A percentile compares a stretch with the other conserved stretches of the same genome.
Conservation (phyloP, 2,888 invertebrate species). For the Blomia tropicalis region DNA sequence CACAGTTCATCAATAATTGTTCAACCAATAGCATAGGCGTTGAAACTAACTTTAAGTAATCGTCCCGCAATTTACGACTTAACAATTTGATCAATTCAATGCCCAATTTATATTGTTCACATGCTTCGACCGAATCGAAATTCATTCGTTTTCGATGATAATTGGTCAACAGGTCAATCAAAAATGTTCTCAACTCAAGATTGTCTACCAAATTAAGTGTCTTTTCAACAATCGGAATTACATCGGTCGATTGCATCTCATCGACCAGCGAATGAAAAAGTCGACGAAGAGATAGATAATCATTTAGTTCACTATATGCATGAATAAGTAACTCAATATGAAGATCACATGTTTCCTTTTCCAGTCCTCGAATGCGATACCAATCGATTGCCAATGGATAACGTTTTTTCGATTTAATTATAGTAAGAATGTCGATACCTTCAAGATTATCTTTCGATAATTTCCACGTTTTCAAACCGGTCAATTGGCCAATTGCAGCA, state of each 20-base stretch:
- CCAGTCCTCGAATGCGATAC: slow-evolving; percentile 17
- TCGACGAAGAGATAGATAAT: slow-evolving; percentile 16
- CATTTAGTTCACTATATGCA: slow-evolving; percentile 23
- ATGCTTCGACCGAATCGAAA: slow-evolving; percentile 47
- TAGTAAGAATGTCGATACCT: slow-evolving; percentile 24
- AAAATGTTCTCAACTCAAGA: slow-evolving; percentile 16
- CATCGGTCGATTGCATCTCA: slow-evolving; percentile 1
- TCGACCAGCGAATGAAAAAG: background rate
- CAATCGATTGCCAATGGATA: slow-evolving; percentile 23
- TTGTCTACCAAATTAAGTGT: slow-evolving; percentile 19
- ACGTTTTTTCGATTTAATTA: slow-evolving; percentile 21
- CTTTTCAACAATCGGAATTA: slow-evolving; percentile 21
- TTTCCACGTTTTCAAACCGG: slow-evolving; percentile 25
- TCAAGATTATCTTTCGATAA: slow-evolving; percentile 21
- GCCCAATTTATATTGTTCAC: slow-evolving; percentile 18
- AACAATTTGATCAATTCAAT: slow-evolving; percentile 21
- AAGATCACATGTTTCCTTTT: slow-evolving; percentile 18
- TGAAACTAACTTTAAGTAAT: slow-evolving; percentile 30
- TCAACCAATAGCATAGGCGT: slow-evolving; percentile 60
- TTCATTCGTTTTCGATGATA: slow-evolving; percentile 30
- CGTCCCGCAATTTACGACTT: background rate
- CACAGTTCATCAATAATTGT: slow-evolving; percentile 65
- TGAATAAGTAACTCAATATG: slow-evolving; percentile 21
- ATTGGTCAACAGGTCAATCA: slow-evolving; percentile 18
- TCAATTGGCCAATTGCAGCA: slow-evolving; percentile 23